Conservation (phyloP, 2,888 invertebrate genomes). For the Troglohyphantes excavatus region DNA sequence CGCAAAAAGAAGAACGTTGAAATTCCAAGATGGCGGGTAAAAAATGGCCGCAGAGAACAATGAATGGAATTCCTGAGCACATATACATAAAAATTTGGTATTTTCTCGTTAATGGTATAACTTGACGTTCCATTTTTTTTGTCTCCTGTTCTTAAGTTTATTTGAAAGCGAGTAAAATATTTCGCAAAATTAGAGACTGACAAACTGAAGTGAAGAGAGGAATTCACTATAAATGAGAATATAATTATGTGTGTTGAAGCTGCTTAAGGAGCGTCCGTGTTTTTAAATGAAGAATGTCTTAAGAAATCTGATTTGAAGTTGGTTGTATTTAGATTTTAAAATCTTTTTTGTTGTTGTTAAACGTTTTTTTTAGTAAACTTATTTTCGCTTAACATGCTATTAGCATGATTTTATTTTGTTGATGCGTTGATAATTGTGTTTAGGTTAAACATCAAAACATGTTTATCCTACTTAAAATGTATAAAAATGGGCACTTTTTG, state of each 20-base stretch:
- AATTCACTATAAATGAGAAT: background rate
- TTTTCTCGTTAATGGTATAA: background rate
- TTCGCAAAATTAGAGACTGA: background rate
- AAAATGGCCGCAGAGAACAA: background rate
- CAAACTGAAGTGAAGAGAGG: conserved; percentile 6
- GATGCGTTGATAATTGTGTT: no score
- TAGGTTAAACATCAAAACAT: no score
- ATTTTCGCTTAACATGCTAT: no score
- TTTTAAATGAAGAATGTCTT: background rate
- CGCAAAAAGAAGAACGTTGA: background rate
- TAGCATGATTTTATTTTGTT: no score
- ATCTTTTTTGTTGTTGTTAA: no score
- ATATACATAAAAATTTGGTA: background rate
- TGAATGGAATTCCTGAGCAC: background rate
- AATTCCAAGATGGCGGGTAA: background rate
- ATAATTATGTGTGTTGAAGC: background rate
- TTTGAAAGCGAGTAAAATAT: background rate
- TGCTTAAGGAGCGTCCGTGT: background rate
- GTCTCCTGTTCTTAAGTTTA: background rate
- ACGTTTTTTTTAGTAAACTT: no score
- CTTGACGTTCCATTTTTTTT: background rate
- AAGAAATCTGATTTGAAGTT: background rate
- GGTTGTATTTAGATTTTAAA: no score
- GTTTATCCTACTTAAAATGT: no score
- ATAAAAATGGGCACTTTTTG: no score